phyloP scores from a whole-genome alignment of 2,113 vertebrate genomes.

The Mus pahari region DNA sequence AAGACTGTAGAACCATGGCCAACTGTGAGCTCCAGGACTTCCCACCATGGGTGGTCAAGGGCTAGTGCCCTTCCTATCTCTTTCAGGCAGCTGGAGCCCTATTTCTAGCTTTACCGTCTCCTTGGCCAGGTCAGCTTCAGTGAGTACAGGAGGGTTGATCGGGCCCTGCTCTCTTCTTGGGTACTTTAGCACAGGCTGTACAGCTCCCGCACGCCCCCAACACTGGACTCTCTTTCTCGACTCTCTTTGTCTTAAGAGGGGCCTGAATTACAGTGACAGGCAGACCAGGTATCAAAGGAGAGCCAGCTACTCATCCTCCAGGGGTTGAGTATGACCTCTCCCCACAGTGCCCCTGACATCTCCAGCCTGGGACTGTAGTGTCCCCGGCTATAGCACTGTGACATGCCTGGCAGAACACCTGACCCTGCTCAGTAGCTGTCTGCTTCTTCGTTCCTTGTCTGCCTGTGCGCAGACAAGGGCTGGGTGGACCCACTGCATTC shows the following conservation, averaged over 20 bases:
- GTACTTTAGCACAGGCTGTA: not conserved
- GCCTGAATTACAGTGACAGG: not conserved
- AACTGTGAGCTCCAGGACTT: not conserved
- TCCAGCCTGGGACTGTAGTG: not conserved
- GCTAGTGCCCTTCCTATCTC: not conserved
- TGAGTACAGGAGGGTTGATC: not conserved
- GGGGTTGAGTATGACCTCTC: not conserved
- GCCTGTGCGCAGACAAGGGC: not conserved
- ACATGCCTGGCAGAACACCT: not conserved
- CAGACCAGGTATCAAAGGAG: not conserved
- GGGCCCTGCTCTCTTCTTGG: not conserved
- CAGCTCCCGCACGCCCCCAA: fast-evolving
- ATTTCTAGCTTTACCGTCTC: not conserved
- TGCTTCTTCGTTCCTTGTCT: not conserved
- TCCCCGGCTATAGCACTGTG: not conserved
- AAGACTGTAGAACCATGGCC: not conserved
- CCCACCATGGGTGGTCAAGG: fast-evolving
- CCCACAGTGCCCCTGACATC: fast-evolving
- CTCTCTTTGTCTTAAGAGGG: not conserved
- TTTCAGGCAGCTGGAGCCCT: not conserved
- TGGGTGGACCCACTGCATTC: not conserved
- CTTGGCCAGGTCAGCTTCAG: not conserved
- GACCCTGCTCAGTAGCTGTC: not conserved
- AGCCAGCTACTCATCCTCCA: not conserved
- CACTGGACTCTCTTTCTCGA: not conserved